A percentile compares a stretch with the other conserved stretches of the same genome.
Conservation (phyloP, 1,140 invertebrate genomes). For the Drosophila sp. region DNA sequence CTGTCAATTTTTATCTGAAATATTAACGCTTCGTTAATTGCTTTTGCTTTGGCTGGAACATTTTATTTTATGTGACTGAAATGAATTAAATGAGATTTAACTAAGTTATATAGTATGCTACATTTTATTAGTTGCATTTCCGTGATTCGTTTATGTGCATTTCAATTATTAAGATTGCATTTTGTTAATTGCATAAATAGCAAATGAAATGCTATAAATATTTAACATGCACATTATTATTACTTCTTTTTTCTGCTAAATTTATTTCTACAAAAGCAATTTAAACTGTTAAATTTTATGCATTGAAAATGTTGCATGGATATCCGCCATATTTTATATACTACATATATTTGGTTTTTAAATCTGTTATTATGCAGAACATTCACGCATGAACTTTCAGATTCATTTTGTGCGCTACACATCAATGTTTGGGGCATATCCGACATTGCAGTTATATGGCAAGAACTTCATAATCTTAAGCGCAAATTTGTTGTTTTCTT, state of each 20-base stretch:
- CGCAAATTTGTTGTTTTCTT: neutral
- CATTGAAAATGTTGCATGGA: constrained; percentile 16
- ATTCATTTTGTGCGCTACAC: constrained; percentile 15
- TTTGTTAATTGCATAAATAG: constrained; percentile 39
- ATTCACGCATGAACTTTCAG: constrained; percentile 14
- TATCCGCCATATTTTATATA: neutral
- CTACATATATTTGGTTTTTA: constrained; percentile 8
- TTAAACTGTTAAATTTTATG: constrained; percentile 16
- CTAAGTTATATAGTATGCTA: constrained; percentile 28
- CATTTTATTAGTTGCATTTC: constrained; percentile 37
- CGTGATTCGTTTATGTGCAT: constrained; percentile 4
- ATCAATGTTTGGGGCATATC: neutral
- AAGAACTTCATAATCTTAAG: too few species aligned
- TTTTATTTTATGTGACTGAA: constrained; percentile 6
- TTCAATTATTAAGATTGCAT: constrained; percentile 44
- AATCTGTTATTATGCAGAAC: constrained; percentile 12
- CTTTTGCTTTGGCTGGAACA: neutral
- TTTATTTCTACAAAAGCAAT: constrained; percentile 19
- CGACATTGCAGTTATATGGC: too few species aligned
- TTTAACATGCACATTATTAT: constrained; percentile 16
- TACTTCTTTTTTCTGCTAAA: constrained; percentile 1
- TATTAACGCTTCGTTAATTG: constrained; percentile 29
- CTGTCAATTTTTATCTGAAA: constrained; percentile 14
- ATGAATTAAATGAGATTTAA: constrained; percentile 45
- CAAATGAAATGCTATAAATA: constrained; percentile 46